These are phyloP conservation scores for Erithacus rubecula DNA, from an alignment of 2,797 vertebrate genomes.

Conservation along the genomic window DNA sequence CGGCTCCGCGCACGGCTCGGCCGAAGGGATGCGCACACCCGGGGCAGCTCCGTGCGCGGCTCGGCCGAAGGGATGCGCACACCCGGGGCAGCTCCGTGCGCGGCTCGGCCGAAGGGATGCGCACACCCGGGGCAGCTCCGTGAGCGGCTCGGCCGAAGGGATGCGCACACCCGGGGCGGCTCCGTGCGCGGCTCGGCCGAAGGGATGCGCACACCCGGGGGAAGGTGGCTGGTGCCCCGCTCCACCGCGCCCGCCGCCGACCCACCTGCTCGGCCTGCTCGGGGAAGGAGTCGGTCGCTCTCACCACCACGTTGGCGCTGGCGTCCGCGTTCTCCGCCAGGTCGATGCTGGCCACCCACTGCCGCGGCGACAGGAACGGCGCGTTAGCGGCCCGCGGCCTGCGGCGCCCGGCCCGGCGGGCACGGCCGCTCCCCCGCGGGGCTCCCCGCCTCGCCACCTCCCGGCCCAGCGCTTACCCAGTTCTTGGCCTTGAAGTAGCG, in stretches of 20 bases:
- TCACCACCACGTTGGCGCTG: constrained; percentile 85
- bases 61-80: not conserved
- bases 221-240: accelerated
- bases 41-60: accelerated
- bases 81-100: not conserved
- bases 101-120: not conserved
- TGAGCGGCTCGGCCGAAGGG: not conserved
- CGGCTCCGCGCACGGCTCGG: accelerated
- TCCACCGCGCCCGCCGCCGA: not conserved
- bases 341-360: constrained; percentile 96
- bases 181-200: not conserved
- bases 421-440: not conserved
- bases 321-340: constrained; percentile 88
- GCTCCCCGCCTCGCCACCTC: not conserved
- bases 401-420: not conserved
- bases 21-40: not conserved
- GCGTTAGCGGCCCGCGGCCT: not conserved
- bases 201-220: not conserved
- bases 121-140: not conserved
- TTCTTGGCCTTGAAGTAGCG: constrained; percentile 82
- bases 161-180: not conserved
- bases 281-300: constrained; percentile 81
- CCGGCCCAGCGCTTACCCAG: constrained; percentile 80
- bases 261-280: constrained; percentile 93
- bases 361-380: not conserved